Conservation (phyloP, 1,140 invertebrate genomes). For the Drosophila jambulina region DNA sequence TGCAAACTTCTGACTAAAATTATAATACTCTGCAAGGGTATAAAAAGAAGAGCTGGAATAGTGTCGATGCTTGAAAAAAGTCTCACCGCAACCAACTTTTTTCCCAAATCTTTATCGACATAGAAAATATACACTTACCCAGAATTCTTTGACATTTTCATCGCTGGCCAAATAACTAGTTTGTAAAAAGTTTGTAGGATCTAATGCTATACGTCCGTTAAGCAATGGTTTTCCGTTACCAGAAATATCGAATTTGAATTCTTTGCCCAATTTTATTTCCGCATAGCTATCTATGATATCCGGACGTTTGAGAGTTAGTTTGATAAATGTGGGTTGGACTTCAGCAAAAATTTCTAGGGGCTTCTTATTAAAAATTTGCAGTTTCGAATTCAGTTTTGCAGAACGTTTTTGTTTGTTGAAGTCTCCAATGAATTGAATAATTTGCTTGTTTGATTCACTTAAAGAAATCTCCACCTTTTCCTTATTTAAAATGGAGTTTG, state of each 20-base stretch:
- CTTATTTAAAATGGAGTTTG: constrained; percentile 33
- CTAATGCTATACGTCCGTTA: constrained; percentile 87
- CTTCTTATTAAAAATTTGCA: constrained; percentile 60
- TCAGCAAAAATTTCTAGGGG: constrained; percentile 64
- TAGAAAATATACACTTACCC: constrained; percentile 84
- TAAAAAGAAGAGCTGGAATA: too few relatives aligned
- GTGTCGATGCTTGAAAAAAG: too few relatives aligned
- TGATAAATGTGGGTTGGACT: constrained; percentile 58
- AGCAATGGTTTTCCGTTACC: constrained; percentile 87
- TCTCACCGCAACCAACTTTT: too few relatives aligned
- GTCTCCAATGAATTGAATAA: constrained; percentile 49
- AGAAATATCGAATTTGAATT: constrained; percentile 87
- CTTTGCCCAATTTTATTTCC: constrained; percentile 88
- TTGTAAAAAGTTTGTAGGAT: constrained; percentile 89
- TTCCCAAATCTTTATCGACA: too few relatives aligned
- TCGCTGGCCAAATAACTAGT: constrained; percentile 88
- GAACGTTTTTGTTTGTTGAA: constrained; percentile 58
- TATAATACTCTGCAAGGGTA: too few relatives aligned
- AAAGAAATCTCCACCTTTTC: constrained; percentile 72
- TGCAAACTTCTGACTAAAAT: too few relatives aligned
- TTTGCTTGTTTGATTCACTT: constrained; percentile 64
- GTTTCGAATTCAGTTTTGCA: constrained; percentile 58
- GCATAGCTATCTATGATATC: constrained; percentile 86
- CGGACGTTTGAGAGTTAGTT: constrained; percentile 82
- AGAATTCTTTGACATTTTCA: constrained; percentile 87